A percentile compares a stretch with the other conserved stretches of the same genome.
These are phyloP conservation scores for Portunus trituberculatus DNA, from an alignment of 1,140 invertebrate genomes.

Conservation along the genomic window DNA sequence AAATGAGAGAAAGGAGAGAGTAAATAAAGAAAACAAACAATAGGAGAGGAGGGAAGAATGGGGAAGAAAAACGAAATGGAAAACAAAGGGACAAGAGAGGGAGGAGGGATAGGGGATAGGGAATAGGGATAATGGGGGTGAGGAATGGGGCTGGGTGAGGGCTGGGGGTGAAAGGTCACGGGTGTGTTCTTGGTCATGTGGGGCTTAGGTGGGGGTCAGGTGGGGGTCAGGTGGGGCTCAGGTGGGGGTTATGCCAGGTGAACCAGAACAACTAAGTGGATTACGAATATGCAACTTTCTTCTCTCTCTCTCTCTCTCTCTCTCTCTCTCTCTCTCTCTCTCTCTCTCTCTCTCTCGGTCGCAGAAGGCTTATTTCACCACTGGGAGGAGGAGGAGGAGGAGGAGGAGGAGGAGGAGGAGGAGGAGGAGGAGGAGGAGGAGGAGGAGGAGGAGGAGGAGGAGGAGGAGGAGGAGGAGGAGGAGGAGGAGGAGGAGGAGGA, in stretches of 20 bases:
- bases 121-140: background rate
- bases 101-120: background rate
- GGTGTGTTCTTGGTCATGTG: too few species aligned
- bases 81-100: background rate
- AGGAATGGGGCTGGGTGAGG: background rate
- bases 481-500: too few species aligned
- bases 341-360: slow-evolving; percentile 29
- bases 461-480: background rate
- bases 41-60: background rate
- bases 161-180: background rate
- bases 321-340: slow-evolving; percentile 15
- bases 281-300: background rate
- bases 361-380: background rate
- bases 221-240: background rate
- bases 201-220: background rate
- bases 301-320: background rate
- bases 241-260: background rate
- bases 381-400: too few species aligned
- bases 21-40: too few species aligned
- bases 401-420: background rate
- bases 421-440: background rate
- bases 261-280: background rate
- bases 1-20: background rate
- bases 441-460: background rate
- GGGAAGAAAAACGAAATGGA: background rate